Conservation (phyloP, 23 tunicate genomes). For the Oikopleura vanhoeffeni region DNA sequence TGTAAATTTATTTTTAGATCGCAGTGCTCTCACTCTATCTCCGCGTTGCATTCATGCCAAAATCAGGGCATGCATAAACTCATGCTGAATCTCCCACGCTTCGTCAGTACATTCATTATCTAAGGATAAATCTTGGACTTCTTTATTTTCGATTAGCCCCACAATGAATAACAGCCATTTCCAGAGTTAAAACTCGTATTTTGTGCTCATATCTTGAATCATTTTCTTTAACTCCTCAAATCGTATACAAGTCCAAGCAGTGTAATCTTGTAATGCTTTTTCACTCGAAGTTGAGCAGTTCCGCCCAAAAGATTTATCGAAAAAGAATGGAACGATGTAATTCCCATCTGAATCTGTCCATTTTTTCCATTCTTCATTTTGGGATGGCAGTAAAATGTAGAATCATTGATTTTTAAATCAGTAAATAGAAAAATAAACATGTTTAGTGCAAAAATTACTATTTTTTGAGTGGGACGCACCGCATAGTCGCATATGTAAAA, state of each 20-base stretch:
- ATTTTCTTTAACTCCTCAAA: not conserved
- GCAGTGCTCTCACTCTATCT: not conserved
- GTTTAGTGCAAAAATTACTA: no score
- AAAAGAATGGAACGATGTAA: slow-evolving; percentile 11
- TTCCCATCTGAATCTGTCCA: slow-evolving; percentile 1
- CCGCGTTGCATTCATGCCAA: slow-evolving; percentile 14
- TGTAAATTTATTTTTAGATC: no score
- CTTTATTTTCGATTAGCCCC: not conserved
- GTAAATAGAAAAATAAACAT: no score
- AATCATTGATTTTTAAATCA: no score
- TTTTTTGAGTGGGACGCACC: no score
- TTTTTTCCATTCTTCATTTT: not conserved
- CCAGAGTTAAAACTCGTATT: not conserved
- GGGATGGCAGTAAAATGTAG: no score
- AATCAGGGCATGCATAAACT: not conserved
- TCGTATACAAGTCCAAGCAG: not conserved
- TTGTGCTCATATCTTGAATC: not conserved
- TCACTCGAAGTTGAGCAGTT: not conserved
- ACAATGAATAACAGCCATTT: not conserved
- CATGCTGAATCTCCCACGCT: slow-evolving; percentile 13
- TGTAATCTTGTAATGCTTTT: not conserved
- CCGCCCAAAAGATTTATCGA: not conserved
- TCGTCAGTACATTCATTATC: not conserved
- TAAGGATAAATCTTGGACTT: not conserved
- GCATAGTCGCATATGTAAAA: no score